Evolutionary conservation across 2,797 vertebrate genomes (phyloP).

Genomic region (Odontamblyopus lacepedii): DNA sequence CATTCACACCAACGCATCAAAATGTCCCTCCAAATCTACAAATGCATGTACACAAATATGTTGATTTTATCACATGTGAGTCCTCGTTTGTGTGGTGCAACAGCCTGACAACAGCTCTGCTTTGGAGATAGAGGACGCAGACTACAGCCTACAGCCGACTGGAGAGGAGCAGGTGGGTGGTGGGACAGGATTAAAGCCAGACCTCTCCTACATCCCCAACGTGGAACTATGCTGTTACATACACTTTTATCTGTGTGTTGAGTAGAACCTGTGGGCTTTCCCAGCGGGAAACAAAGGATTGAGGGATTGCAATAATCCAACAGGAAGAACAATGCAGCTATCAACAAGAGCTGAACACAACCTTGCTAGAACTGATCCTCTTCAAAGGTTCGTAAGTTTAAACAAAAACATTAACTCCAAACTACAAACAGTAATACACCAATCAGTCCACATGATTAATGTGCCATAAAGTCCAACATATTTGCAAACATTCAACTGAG

Average conservation of each 20-base stretch:
- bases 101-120: constrained; percentile 4
- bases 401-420: not conserved
- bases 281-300: constrained; percentile 50
- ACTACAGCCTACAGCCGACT: constrained; percentile 36
- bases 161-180: constrained; percentile 54
- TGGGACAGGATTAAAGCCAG: constrained; percentile 67
- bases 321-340: constrained; percentile 42
- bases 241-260: constrained; percentile 55
- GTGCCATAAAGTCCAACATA: not conserved
- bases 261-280: constrained; percentile 57
- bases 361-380: constrained; percentile 17
- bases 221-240: constrained; percentile 59
- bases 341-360: constrained; percentile 39
- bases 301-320: constrained; percentile 63
- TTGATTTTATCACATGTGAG: constrained; percentile 6
- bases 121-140: constrained; percentile 26
- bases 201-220: constrained; percentile 51
- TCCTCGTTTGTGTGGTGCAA: constrained; percentile 1
- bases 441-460: not conserved
- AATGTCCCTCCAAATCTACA: constrained; percentile 6
- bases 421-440: not conserved
- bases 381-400: constrained; percentile 14
- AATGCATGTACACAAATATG: constrained; percentile 4
- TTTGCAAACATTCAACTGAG: too few relatives aligned
- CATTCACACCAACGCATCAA: not conserved